These are phyloP conservation scores for Pseudotriccus pelzelni DNA, from an alignment of 2,797 vertebrate genomes.

Conservation along the genomic window DNA sequence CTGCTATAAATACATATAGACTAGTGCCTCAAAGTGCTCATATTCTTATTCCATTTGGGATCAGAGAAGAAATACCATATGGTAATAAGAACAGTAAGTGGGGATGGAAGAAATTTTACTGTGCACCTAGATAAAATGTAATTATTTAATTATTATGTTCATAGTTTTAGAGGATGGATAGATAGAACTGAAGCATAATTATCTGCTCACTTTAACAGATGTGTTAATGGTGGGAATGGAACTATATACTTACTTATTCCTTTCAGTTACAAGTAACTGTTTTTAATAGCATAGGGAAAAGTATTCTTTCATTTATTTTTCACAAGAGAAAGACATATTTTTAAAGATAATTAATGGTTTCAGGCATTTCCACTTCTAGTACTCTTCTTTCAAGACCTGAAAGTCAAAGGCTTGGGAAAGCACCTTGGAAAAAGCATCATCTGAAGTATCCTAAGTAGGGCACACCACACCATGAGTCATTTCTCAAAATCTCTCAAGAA, in stretches of 20 bases:
- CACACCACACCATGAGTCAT: neutral
- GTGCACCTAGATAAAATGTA: conserved; percentile 3
- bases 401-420: neutral
- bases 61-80: neutral
- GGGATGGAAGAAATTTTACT: neutral
- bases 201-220: neutral
- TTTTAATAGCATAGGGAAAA: neutral
- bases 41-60: neutral
- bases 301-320: neutral
- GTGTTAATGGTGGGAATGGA: neutral
- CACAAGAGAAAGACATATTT: neutral
- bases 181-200: neutral
- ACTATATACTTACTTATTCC: neutral
- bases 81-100: neutral
- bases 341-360: neutral
- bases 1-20: conserved; percentile 25
- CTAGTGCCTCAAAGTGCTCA: neutral
- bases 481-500: conserved; percentile 8
- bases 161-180: neutral
- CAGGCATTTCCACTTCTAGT: neutral
- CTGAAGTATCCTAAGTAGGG: neutral
- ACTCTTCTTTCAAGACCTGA: neutral
- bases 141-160: neutral
- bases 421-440: neutral
- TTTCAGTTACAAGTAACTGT: neutral